Conservation (phyloP, 2,888 invertebrate species). For the Noctua fimbriata region DNA sequence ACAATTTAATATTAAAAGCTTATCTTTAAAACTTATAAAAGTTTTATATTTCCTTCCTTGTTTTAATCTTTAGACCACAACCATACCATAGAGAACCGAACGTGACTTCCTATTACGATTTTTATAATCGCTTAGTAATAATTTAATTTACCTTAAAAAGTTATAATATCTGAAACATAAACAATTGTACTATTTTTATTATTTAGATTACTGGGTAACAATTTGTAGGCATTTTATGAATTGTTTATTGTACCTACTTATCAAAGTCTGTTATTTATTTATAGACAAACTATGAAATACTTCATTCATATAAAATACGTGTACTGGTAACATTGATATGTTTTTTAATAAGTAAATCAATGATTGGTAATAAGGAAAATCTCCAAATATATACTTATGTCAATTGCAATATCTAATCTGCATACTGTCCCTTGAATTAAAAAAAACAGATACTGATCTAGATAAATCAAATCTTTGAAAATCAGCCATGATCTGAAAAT, state of each 20-base stretch:
- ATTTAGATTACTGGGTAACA: constrained; percentile 1
- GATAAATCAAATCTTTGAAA: neutral
- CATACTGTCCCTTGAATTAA: neutral
- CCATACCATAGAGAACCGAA: neutral
- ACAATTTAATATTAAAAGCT: neutral
- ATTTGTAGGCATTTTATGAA: constrained; percentile 5
- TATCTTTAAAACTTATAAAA: neutral
- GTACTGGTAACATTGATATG: too few species aligned
- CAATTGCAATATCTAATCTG: neutral
- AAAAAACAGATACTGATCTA: neutral
- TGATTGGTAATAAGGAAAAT: too few species aligned
- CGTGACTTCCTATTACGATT: neutral
- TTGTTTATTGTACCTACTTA: neutral
- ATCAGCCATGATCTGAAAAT: neutral
- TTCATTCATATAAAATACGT: neutral
- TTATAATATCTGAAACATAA: constrained; percentile 6
- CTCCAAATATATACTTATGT: neutral
- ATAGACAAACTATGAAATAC: neutral
- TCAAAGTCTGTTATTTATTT: neutral
- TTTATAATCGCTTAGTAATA: constrained; percentile 3
- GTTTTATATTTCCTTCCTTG: constrained; percentile 12
- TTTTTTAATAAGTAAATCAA: too few species aligned
- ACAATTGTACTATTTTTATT: constrained; percentile 15
- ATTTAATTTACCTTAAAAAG: constrained; percentile 7
- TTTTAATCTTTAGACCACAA: neutral